Conservation (phyloP, 2,113 vertebrate genomes). For the Oenanthe melanoleuca region DNA sequence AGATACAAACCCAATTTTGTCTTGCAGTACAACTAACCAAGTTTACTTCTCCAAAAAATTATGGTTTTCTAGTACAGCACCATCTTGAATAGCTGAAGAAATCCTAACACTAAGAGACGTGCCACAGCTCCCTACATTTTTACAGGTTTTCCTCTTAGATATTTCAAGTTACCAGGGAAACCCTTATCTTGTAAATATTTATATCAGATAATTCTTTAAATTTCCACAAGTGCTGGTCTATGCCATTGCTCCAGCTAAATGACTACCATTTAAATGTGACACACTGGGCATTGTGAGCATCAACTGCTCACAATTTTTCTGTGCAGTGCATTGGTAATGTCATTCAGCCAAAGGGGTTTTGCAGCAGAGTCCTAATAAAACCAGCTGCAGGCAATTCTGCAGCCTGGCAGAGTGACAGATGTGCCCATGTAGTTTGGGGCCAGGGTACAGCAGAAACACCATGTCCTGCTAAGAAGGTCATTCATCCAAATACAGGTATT, state of each 20-base stretch:
- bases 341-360: background rate
- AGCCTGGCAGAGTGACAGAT: background rate
- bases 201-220: background rate
- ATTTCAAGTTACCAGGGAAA: background rate
- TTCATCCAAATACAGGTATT: background rate
- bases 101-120: background rate
- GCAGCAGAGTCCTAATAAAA: background rate
- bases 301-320: background rate
- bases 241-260: background rate
- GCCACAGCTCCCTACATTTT: background rate
- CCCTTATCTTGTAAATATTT: background rate
- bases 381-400: background rate
- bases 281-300: background rate
- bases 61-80: background rate
- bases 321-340: background rate
- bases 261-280: background rate
- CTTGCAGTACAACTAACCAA: background rate
- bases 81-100: background rate
- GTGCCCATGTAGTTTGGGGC: background rate
- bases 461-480: background rate
- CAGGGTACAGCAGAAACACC: background rate
- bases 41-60: background rate
- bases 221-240: background rate
- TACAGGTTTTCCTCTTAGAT: background rate
- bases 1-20: background rate